Evolutionary conservation across 2,888 invertebrate species (phyloP).

Genomic region (Liopterus haemorrhoidalis): DNA sequence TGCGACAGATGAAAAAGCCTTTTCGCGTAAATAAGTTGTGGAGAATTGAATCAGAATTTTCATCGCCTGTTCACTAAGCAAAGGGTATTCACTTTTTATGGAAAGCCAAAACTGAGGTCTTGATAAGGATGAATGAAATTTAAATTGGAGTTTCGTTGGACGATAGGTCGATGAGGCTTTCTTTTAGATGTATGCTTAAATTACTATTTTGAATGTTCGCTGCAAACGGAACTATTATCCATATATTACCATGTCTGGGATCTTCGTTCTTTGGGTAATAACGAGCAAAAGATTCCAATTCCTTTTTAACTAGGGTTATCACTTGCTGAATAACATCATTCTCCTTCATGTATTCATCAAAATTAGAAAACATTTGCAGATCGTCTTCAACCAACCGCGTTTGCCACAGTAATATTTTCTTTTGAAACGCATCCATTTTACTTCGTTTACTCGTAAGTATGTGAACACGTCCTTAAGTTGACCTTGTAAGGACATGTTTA

Average conservation of each 20-base stretch:
- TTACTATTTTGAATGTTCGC: slow-evolving; percentile 24
- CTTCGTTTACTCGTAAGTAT: slow-evolving; percentile 14
- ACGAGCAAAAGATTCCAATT: slow-evolving; percentile 13
- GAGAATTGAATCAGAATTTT: slow-evolving; percentile 15
- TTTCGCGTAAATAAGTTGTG: slow-evolving; percentile 11
- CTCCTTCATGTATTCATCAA: slow-evolving; percentile 10
- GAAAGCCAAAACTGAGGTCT: too few relatives aligned
- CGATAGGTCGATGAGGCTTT: slow-evolving; percentile 25
- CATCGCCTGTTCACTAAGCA: slow-evolving; percentile 11
- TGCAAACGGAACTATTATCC: slow-evolving; percentile 20
- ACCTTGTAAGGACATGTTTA: slow-evolving; percentile 18
- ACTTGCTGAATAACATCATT: slow-evolving; percentile 9
- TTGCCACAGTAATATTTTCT: slow-evolving; percentile 13
- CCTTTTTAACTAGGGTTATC: slow-evolving; percentile 4
- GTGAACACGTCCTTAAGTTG: slow-evolving; percentile 18
- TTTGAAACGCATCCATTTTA: slow-evolving; percentile 19
- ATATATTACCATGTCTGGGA: slow-evolving; percentile 21
- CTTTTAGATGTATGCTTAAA: slow-evolving; percentile 27
- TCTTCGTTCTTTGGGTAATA: slow-evolving; percentile 23
- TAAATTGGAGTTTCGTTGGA: slow-evolving; percentile 19
- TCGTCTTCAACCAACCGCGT: slow-evolving; percentile 13
- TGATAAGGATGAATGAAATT: slow-evolving; percentile 1
- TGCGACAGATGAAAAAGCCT: slow-evolving; percentile 13
- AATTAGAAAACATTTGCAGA: slow-evolving; percentile 20
- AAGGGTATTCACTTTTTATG: slow-evolving; percentile 8